A percentile compares a stretch with the other conserved stretches of the same genome.
Conservation (phyloP, 2,888 invertebrate species). For the Melanchra persicariae region DNA sequence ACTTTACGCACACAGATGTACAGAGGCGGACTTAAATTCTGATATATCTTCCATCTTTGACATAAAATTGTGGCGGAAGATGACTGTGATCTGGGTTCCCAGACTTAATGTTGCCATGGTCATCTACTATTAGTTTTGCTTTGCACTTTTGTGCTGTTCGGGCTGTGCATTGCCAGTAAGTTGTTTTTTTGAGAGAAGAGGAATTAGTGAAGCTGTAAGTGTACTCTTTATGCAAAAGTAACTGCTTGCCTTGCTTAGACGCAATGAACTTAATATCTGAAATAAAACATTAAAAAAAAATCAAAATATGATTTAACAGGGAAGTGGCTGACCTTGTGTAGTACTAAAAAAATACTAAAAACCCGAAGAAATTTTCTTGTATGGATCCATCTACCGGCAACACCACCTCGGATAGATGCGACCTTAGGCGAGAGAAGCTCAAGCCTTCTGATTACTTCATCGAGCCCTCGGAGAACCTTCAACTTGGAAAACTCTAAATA, state of each 20-base stretch:
- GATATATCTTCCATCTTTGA: constrained; percentile 21
- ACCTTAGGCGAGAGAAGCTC: no score
- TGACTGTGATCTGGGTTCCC: constrained; percentile 23
- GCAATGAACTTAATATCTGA: constrained; percentile 15
- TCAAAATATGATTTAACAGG: background rate
- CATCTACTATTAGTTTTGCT: constrained; percentile 28
- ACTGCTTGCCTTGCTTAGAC: constrained; percentile 16
- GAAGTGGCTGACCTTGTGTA: background rate
- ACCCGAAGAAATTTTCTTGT: no score
- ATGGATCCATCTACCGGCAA: no score
- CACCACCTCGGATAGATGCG: no score
- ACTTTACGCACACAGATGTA: no score
- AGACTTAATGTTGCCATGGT: constrained; percentile 6
- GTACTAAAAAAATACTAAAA: no score
- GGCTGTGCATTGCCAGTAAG: constrained; percentile 25
- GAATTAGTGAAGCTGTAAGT: constrained; percentile 3
- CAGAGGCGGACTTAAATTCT: no score
- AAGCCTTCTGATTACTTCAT: no score
- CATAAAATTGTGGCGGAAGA: constrained; percentile 10
- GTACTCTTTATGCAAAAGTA: constrained; percentile 21
- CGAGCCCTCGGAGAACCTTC: no score
- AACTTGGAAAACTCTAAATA: no score
- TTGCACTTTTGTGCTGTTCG: constrained; percentile 12
- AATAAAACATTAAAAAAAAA: background rate
- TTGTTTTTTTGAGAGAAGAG: constrained; percentile 1